Base-by-base conservation (phyloP, 2,797 vertebrate species). In the Sebastes taczanowskii region DNA sequence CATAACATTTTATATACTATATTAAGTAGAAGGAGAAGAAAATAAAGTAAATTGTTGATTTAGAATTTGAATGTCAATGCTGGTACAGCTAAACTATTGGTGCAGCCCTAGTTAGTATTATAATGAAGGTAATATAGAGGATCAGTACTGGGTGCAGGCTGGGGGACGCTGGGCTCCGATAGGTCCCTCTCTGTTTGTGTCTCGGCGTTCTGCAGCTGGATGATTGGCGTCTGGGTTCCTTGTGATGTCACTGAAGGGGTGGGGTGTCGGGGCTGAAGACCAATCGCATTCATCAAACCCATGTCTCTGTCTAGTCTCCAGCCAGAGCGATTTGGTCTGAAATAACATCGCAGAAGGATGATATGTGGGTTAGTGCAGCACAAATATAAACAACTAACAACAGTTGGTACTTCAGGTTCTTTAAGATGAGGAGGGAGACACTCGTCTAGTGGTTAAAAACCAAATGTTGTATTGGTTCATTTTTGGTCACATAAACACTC, bases 221-320 rank as follows among this genome's bases (percentile, higher is more conserved):
- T 95, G 0, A 97, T 96, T 49, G 98, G 97, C 2, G 98, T 99
- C 91, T 99, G 98, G 2, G 99, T 99, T 77, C 98, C 99, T 87
- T 99, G 99, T 16, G 99, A 99, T 10, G 97, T 99, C 93, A 99
- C 98, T 0, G 98, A 99, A 5, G 98, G 97, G 85, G 96, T 86
- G 11, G 98, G 98, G 79, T 99, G 97, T 87, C 99, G 95, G 3
- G 99, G 99, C 90, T 99, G 99, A 38, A 99, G 95, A 69, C 99
- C 99, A 74, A 99, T 99, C 8, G 99, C 99, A 49, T 98, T 99
- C 97, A 99, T 99, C 85, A 99, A 86, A 34, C 98, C 99, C 98
- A 99, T 98, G 92, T 99, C 99, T 85, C 99, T 93, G 93, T 99
- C 99, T 79, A 97, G 95, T 61, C 98, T 95, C 98, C 98, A 99